Conservation (phyloP, 2,113 vertebrate genomes). For the Regulus satrapa region DNA sequence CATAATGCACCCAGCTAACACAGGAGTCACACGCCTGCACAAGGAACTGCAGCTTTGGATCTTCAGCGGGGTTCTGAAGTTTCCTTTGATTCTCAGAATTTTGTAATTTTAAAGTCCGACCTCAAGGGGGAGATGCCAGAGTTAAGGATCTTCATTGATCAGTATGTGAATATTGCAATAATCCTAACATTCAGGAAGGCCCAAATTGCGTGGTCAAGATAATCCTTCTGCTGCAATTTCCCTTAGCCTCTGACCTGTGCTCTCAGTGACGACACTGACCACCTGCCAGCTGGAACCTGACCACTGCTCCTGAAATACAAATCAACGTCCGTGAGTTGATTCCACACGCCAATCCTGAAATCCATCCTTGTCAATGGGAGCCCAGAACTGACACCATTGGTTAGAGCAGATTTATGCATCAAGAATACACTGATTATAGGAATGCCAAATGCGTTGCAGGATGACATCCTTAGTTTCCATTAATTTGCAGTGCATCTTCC, state of each 20-base stretch:
- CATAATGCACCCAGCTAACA: background rate
- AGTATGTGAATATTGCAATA: background rate
- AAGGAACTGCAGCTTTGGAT: background rate
- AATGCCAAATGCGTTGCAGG: background rate
- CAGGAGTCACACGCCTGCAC: background rate
- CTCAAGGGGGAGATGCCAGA: conserved; percentile 69
- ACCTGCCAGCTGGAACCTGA: background rate
- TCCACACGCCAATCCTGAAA: background rate
- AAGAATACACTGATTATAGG: background rate
- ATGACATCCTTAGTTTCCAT: background rate
- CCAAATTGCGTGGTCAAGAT: background rate
- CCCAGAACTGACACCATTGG: background rate
- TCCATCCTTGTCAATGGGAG: background rate
- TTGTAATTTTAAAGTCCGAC: conserved; percentile 49
- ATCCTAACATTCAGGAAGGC: background rate
- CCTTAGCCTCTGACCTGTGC: background rate
- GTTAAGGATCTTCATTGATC: conserved; percentile 44
- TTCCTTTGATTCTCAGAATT: background rate
- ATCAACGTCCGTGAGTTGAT: background rate
- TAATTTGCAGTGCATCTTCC: background rate
- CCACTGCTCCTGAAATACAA: background rate
- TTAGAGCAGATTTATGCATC: background rate
- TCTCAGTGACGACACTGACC: background rate
- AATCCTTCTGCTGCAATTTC: background rate
- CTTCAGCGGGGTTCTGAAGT: background rate